phyloP scores from a whole-genome alignment of 2,888 invertebrate species.

The Melanargia galathea region DNA sequence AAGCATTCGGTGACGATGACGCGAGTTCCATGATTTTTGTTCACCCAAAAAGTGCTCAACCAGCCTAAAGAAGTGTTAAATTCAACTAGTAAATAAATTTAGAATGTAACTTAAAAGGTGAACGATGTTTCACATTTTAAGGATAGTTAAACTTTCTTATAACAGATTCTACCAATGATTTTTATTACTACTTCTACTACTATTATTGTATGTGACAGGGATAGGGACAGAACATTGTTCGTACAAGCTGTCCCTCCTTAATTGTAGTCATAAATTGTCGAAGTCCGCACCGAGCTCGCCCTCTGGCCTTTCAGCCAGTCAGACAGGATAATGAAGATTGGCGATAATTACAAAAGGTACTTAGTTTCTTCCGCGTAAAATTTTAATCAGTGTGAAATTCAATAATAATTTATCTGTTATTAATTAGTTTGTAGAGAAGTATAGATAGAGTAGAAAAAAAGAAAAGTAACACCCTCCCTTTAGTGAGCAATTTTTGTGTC shows the following conservation, averaged over 20 bases:
- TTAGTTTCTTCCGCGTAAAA: conserved; percentile 8
- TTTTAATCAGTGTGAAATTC: background rate
- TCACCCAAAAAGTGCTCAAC: no score
- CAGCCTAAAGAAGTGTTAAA: no score
- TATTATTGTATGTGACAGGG: background rate
- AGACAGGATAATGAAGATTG: conserved; percentile 16
- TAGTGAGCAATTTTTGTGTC: no score
- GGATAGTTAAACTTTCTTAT: background rate
- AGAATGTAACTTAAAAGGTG: no score
- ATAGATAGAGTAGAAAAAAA: no score
- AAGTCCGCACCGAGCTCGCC: background rate
- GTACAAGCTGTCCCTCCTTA: background rate
- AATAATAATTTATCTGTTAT: background rate
- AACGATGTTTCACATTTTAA: no score
- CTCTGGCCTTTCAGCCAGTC: conserved; percentile 10
- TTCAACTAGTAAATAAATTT: no score
- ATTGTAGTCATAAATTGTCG: conserved; percentile 10
- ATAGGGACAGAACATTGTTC: background rate
- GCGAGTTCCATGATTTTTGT: no score
- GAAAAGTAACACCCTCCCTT: no score
- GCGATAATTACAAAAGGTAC: conserved; percentile 23
- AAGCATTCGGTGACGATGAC: no score
- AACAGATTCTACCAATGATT: background rate
- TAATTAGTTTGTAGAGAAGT: no score
- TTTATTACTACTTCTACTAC: no score